Evolutionary conservation across 2,797 vertebrate genomes (phyloP), one percentile per base, ranked within the genome.

Genomic region (Glyptemys insculpta): DNA sequence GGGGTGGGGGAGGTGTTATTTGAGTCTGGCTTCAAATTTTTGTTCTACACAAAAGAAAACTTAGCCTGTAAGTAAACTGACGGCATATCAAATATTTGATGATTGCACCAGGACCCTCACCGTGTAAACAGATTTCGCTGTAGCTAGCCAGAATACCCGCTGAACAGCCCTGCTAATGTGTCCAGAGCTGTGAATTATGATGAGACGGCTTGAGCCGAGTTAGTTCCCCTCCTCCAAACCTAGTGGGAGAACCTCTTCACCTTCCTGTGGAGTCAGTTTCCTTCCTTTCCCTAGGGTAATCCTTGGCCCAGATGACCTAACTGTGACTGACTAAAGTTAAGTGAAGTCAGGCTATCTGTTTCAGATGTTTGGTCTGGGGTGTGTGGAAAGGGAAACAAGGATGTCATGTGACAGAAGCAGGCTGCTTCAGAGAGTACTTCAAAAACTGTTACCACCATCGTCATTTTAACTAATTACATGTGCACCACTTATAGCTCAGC

Each of bases 361-460:
- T 95, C 84, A 49, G 44, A 41, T n/a, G 81, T 96, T 83, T 83
- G 82, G 85, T 87, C 90, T 95, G 85, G 3, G 5, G 72, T 23
- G 37, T 21, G 19, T 50, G 27, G 88, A 76, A 78, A 53, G 87
- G 72, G 79, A 94, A 91, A 86, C 12, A 62, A n/a, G 57, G 87
- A 59, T 23, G 50, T 86, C 1, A 2, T 79, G 41, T 59, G 79
- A 86, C 86, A 91, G 62, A 57, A 94, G 85, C 31, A 50, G 57
- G 54, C 15, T 37, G 81, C 83, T 85, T 6, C n/a, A 53, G 74
- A 87, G 31, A 83, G 47, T 44, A 44, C 54, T 29, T 74, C 54
- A 18, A 65, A 56, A 86, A 90, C 34, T 62, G 83, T 82, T 87
- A 47, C 50, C n/a, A n/a, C 79, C n/a, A 27, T 50, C 79, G 65